phyloP scores from a whole-genome alignment of 2,113 vertebrate species.

The Acrocephalus kingi region DNA sequence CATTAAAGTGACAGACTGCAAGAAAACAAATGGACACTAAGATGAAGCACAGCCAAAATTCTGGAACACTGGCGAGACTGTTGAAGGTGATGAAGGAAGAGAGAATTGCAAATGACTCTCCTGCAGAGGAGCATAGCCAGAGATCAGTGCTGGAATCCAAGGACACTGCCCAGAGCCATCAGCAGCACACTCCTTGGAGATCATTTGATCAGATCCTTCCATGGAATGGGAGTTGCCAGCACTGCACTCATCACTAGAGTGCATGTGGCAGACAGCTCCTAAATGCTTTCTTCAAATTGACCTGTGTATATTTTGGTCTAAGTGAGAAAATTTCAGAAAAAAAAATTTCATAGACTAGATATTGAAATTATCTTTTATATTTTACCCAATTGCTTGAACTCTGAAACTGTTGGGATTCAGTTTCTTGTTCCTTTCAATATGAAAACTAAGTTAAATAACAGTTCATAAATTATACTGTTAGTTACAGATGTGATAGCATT shows the following conservation, averaged over 20 bases:
- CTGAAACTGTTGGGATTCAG: neutral
- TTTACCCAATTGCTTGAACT: neutral
- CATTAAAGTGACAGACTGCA: neutral
- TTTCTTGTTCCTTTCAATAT: neutral
- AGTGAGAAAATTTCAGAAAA: neutral
- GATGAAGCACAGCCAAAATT: neutral
- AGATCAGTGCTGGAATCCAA: neutral
- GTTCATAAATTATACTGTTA: neutral
- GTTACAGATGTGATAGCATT: neutral
- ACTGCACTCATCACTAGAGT: neutral
- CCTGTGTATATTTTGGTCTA: neutral
- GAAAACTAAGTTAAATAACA: neutral
- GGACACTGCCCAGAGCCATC: neutral
- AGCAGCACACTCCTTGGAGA: neutral
- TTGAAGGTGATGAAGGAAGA: slow-evolving; percentile 26
- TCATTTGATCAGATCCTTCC: neutral
- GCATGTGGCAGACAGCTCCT: neutral
- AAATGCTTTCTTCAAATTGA: neutral
- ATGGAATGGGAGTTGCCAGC: neutral
- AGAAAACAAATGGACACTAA: slow-evolving; percentile 9
- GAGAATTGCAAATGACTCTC: neutral
- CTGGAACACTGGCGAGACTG: neutral
- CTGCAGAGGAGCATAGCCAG: neutral
- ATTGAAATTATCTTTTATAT: neutral
- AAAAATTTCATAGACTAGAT: neutral